Evolutionary conservation across 2,113 vertebrate genomes (phyloP).

Genomic region (Chlorodrepanis virens): DNA sequence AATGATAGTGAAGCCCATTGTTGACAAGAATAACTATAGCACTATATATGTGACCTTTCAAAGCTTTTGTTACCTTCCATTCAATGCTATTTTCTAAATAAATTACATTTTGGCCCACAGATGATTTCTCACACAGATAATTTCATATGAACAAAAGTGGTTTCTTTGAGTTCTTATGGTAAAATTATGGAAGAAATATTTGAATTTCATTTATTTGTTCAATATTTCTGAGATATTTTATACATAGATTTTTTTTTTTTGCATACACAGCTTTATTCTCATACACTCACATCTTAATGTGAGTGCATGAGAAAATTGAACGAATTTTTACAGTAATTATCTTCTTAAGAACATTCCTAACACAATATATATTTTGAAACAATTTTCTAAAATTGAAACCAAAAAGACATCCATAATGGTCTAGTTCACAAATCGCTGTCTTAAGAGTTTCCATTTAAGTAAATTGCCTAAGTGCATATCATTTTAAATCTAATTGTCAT

Average conservation of each 20-base stretch:
- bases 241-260: not conserved
- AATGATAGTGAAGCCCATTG: not conserved
- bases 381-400: not conserved
- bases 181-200: not conserved
- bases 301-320: not conserved
- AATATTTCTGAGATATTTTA: not conserved
- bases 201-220: not conserved
- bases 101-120: not conserved
- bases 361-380: not conserved
- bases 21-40: not conserved
- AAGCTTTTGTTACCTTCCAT: not conserved
- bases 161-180: not conserved
- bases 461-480: slow-evolving; percentile 35
- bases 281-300: not conserved
- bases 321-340: slow-evolving; percentile 16
- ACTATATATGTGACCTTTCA: not conserved
- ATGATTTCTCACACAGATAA: not conserved
- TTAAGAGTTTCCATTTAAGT: slow-evolving; percentile 38
- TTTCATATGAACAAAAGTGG: not conserved
- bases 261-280: not conserved
- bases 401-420: slow-evolving; percentile 4
- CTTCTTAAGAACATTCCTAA: not conserved
- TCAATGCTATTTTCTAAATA: not conserved
- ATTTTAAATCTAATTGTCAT: slow-evolving; percentile 36
- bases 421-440: slow-evolving; percentile 37